Percentiles rank a stretch among this genome's conserved stretches.
Conservation (phyloP, 2,888 invertebrate genomes). For the Thereva nobilitata region DNA sequence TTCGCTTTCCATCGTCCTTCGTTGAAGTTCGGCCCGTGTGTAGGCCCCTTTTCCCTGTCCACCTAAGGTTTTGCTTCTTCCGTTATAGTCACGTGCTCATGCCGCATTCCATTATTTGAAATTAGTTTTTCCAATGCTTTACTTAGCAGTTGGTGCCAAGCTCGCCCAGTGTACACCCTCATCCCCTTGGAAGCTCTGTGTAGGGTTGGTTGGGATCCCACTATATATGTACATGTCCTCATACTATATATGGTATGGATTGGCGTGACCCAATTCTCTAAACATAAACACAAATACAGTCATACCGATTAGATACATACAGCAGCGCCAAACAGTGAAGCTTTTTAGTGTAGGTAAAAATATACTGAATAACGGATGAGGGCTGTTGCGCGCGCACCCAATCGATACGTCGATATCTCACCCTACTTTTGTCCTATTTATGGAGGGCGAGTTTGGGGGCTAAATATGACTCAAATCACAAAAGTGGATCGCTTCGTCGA, state of each 20-base stretch:
- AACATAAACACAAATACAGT: conserved; percentile 2
- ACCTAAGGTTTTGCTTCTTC: no score
- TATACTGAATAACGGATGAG: background rate
- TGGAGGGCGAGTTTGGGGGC: no score
- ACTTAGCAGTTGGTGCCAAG: conserved; percentile 29
- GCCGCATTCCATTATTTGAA: conserved; percentile 33
- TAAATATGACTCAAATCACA: no score
- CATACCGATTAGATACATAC: background rate
- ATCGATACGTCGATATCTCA: conserved; percentile 32
- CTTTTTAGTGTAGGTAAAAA: background rate
- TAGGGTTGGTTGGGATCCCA: background rate
- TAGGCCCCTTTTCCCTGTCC: no score
- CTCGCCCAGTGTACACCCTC: conserved; percentile 19
- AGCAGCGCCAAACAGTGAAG: background rate
- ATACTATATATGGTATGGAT: background rate
- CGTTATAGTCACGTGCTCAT: conserved; percentile 26
- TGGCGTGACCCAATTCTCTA: conserved; percentile 21
- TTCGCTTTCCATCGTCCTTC: no score
- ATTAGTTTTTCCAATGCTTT: conserved; percentile 33
- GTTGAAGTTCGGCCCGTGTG: no score
- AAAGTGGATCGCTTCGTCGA: no score
- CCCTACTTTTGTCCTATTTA: background rate
- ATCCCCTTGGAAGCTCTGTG: conserved; percentile 2
- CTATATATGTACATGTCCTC: background rate
- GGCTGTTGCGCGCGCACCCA: conserved; percentile 26